Evolutionary conservation across 2,888 invertebrate genomes (phyloP), one percentile per base, ranked within the genome.

Genomic region (Halocaridina rubra): DNA sequence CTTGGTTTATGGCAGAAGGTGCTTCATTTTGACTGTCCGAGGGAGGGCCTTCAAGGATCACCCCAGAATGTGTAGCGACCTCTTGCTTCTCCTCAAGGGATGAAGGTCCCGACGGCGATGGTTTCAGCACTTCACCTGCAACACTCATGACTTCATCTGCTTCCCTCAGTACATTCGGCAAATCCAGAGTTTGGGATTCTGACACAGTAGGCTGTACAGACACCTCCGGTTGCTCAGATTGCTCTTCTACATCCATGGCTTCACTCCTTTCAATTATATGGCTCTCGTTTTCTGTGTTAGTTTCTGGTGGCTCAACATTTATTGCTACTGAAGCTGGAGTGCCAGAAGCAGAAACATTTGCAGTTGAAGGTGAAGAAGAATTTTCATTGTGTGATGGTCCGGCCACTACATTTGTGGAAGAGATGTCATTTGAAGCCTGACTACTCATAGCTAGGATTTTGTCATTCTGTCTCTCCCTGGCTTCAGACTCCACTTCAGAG

Each of bases 361-460:
- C 59, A 30, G 82, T 53, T 53, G 77, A 46, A 3, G n/a, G 13
- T 10, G 77, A 77, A 10, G 22, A 24, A 2, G 82, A 39, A n/a
- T n/a, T n/a, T n/a, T n/a, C n/a, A n/a, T n/a, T n/a, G n/a, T n/a
- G n/a, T n/a, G n/a, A n/a, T n/a, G n/a, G n/a, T n/a, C n/a, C n/a
- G n/a, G n/a, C n/a, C n/a, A n/a, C n/a, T n/a, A n/a, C n/a, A n/a
- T n/a, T n/a, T n/a, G n/a, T n/a, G n/a, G n/a, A n/a, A n/a, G n/a
- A n/a, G n/a, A n/a, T n/a, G n/a, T n/a, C n/a, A n/a, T n/a, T n/a
- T n/a, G n/a, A n/a, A n/a, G n/a, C n/a, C n/a, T n/a, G n/a, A n/a
- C n/a, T n/a, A n/a, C n/a, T n/a, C n/a, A n/a, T n/a, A 4, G 74
- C 33, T 29, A 71, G 39, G 59, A 81, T 81, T 46, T 85, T 76